phyloP scores from a whole-genome alignment of 2,113 vertebrate species.

The Tachycineta bicolor region DNA sequence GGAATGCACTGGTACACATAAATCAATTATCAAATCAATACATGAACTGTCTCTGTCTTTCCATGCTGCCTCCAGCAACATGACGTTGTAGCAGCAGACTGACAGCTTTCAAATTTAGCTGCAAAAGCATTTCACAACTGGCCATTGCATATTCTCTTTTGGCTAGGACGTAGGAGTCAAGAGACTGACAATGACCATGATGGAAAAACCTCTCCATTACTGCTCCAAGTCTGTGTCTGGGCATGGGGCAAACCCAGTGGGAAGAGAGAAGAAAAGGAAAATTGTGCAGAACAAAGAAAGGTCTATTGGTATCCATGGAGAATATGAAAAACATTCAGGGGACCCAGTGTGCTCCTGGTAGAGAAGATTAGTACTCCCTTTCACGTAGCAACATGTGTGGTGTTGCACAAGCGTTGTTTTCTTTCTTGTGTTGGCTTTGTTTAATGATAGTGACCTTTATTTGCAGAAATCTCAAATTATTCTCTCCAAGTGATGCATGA shows the following conservation, averaged over 20 bases:
- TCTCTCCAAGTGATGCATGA: slow-evolving; percentile 6
- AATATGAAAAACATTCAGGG: slow-evolving; percentile 5
- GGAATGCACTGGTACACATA: background rate
- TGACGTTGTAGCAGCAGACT: background rate
- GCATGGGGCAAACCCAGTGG: background rate
- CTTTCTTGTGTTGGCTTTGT: slow-evolving; percentile 12
- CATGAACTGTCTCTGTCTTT: background rate
- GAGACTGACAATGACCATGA: background rate
- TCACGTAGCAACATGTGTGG: background rate
- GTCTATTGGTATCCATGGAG: slow-evolving; percentile 49
- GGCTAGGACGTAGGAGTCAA: background rate
- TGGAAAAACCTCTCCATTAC: background rate
- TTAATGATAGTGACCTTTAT: background rate
- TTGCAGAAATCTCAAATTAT: background rate
- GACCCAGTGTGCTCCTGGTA: slow-evolving; percentile 12
- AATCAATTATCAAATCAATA: background rate
- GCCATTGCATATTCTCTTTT: background rate
- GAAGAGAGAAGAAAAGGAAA: background rate
- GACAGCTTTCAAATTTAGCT: background rate
- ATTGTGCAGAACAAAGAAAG: slow-evolving; percentile 9
- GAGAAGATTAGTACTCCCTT: slow-evolving; percentile 25
- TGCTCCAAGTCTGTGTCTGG: background rate
- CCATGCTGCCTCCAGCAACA: background rate
- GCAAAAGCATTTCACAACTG: background rate
- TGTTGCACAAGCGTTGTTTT: background rate